Base-by-base conservation (phyloP, 2,888 invertebrate species). In the Pyrochroa serraticornis region DNA sequence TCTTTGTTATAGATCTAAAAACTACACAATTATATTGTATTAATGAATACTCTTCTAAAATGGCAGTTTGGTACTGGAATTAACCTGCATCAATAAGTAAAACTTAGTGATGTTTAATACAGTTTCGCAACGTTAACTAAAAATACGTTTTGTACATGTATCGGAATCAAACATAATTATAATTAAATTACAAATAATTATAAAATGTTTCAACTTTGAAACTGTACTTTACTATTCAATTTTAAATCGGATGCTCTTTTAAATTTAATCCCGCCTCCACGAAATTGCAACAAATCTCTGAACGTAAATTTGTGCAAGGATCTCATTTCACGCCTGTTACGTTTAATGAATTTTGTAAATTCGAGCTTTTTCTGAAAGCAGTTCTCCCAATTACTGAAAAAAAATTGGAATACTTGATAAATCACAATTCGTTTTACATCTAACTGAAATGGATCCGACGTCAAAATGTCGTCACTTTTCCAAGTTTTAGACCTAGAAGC, bases 391-490 rank as follows among this genome's bases (percentile, higher is more conserved):
- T 6, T 9, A 39, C 12, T 9, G 10, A 3, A 3, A 6, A 9
- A 35, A 35, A 35, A 35, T 35, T 3, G n/a, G n/a, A n/a, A 35
- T 35, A n/a, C 36, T n/a, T n/a, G 36, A 35, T 35, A 9, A 31
- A 14, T 47, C 32, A 13, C 32, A 39, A 14, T 30, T 47, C 36
- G 46, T 32, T 22, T 22, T 22, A 22, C 22, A 22, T 22, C 22
- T 42, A n/a, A 41, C 10, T 42, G 8, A n/a, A 30, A 31, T 30
- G 42, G 31, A 30, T 30, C 22, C 22, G 10, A 10, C 81, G 74
- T 83, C 79, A 85, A 81, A 90, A 85, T 43, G 89, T 87, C 75
- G 89, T 90, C 71, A 88, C 86, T 79, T 89, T 87, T 55, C 87
- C 87, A 70, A 90, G 82, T 64, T 87, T 86, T 75, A 89, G 79